These are phyloP conservation scores for Teinopalpus imperialis DNA, from an alignment of 2,888 invertebrate species.

Conservation along the genomic window DNA sequence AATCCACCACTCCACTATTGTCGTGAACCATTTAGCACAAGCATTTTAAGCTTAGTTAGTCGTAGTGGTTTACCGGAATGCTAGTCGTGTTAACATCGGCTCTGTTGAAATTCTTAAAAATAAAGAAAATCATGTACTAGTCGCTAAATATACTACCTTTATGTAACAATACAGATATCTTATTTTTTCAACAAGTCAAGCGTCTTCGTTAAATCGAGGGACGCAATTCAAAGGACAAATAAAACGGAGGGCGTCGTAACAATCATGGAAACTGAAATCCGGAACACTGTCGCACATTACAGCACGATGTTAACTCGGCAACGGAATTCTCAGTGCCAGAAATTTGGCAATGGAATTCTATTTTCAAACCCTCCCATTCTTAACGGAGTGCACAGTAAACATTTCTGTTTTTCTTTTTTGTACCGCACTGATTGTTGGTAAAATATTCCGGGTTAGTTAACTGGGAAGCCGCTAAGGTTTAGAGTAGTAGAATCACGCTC, in stretches of 20 bases:
- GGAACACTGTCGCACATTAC: conserved; percentile 24
- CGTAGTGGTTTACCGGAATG: no score
- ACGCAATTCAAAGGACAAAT: conserved; percentile 24
- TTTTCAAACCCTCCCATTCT: conserved; percentile 37
- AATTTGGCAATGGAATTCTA: conserved; percentile 40
- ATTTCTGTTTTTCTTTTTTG: conserved; percentile 50
- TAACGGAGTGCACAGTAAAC: conserved; percentile 37
- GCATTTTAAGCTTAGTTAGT: no score
- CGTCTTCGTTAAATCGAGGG: conserved; percentile 24
- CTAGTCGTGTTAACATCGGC: no score
- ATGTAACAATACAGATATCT: no score
- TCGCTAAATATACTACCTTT: no score
- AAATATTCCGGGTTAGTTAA: no score
- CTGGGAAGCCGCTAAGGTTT: no score
- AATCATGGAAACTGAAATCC: conserved; percentile 25
- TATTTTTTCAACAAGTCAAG: conserved; percentile 15
- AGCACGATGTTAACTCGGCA: conserved; percentile 20
- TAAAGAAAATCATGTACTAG: no score
- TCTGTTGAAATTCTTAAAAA: no score
- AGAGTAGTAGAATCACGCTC: no score
- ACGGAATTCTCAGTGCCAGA: conserved; percentile 28
- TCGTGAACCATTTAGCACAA: no score
- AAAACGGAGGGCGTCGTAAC: conserved; percentile 20
- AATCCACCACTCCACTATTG: no score
- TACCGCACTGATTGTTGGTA: conserved; percentile 63